These are phyloP conservation scores for Reticulitermes speratus DNA, from an alignment of 1,140 invertebrate species.

Conservation along the genomic window DNA sequence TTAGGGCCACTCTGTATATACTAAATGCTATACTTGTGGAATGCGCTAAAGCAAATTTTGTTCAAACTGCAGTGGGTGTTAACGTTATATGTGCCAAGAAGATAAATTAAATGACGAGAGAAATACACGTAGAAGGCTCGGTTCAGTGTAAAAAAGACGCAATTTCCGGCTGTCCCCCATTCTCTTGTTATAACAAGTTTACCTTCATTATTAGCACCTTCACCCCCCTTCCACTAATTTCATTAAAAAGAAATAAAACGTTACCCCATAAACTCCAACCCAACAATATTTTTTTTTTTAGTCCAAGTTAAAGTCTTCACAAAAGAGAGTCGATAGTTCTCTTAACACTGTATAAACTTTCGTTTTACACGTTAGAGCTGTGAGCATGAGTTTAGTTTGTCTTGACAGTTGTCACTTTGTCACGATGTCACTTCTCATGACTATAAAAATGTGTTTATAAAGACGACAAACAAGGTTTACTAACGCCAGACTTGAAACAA, in stretches of 20 bases:
- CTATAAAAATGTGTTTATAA: slow-evolving; percentile 8
- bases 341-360: not conserved
- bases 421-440: not conserved
- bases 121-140: not conserved
- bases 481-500: not conserved
- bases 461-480: not conserved
- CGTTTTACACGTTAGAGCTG: not conserved
- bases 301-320: not conserved
- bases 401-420: not conserved
- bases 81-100: not conserved
- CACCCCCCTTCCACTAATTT: not conserved
- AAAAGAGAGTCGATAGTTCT: not conserved
- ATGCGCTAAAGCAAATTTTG: too few species aligned
- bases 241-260: slow-evolving; percentile 15
- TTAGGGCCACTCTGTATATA: too few species aligned
- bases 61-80: too few species aligned
- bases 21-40: too few species aligned
- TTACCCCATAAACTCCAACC: not conserved
- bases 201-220: not conserved
- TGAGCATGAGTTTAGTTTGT: not conserved
- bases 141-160: not conserved
- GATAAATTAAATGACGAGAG: not conserved
- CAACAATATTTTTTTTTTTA: not conserved
- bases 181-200: slow-evolving; percentile 3
- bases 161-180: slow-evolving; percentile 8